Evolutionary conservation across 2,797 vertebrate genomes (phyloP), one percentile per base, ranked within the genome.

Genomic region (Anguilla pacifica): DNA sequence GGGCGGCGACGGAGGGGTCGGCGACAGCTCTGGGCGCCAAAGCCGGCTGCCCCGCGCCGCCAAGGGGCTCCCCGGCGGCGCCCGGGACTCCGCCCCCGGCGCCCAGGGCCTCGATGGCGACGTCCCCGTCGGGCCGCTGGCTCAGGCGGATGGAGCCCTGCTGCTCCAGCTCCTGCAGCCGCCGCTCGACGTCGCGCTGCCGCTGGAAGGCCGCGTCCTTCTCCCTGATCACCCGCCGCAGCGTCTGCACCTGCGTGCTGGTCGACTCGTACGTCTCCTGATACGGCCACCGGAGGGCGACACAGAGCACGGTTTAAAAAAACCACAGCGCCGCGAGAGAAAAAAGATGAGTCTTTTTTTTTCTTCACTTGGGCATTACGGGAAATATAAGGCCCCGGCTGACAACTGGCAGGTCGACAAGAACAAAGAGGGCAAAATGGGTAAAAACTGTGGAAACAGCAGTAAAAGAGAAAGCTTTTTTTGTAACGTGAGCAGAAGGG

Each of bases 211-310:
- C 97, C 84, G 97, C 98, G 0, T 99, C 98, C 90, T 98, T 99
- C 95, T 99, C 98, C 90, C 98, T 98, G 92, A 99, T 93, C 92
- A 97, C 94, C 91, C 97, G 95, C 88, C 97, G 95, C 88, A 99
- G 95, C 0, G 98, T 97, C 92, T 97, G 97, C 0, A 99, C 97
- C 93, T 99, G 98, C 31, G 97, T 94, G 93, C 91, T 99, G 10
- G 97, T 95, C 89, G 97, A 98, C 94, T 98, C 98, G 22, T 97
- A 99, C 35, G 97, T 98, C 90, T 98, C 98, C 98, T 99, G 91
- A 43, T 25, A 1, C 74, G 31, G 86, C 79, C 17, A 77, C 85
- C 90, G 85, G 61, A 6, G 70, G 67, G 86, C 17, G 51, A 70
- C 82, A 57, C 15, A 84, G 86, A 53, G 39, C n/a, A 7, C 15